These are phyloP conservation scores for Brachionus sp. DNA, from an alignment of 1,140 invertebrate genomes.

Conservation along the genomic window DNA sequence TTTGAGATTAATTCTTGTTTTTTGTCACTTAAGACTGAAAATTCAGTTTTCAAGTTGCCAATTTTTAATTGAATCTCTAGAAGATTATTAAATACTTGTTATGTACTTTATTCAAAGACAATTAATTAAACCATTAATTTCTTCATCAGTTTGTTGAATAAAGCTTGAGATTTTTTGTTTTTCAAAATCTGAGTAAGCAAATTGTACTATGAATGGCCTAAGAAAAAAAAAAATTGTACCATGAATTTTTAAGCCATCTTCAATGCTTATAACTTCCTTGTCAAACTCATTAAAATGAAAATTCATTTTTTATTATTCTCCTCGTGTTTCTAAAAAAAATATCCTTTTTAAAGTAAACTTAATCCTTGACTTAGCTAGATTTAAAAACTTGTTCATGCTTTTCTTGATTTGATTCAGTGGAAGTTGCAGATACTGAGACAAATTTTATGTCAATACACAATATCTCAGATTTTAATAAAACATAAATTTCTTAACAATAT, in stretches of 20 bases:
- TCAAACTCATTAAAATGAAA: neutral
- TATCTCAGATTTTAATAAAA: neutral
- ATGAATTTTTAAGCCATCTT: neutral
- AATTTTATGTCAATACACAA: neutral
- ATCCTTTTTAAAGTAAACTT: neutral
- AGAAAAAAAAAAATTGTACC: neutral
- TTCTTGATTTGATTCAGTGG: neutral
- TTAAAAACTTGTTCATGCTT: neutral
- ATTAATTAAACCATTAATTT: neutral
- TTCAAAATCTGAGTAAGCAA: neutral
- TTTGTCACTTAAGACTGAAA: neutral
- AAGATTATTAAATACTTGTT: no score
- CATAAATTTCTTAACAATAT: neutral
- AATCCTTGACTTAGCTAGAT: neutral
- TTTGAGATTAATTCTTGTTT: neutral
- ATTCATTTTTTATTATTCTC: neutral
- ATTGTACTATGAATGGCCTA: neutral
- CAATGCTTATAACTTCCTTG: neutral
- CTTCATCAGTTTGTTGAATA: neutral
- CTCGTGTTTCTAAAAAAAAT: neutral
- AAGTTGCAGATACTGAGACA: neutral
- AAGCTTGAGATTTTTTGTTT: neutral
- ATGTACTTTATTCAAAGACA: neutral
- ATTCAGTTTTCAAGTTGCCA: neutral
- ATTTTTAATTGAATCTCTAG: neutral